These are phyloP conservation scores for Myotis findleyi DNA, from an alignment of 2,797 vertebrate species.

Conservation along the genomic window DNA sequence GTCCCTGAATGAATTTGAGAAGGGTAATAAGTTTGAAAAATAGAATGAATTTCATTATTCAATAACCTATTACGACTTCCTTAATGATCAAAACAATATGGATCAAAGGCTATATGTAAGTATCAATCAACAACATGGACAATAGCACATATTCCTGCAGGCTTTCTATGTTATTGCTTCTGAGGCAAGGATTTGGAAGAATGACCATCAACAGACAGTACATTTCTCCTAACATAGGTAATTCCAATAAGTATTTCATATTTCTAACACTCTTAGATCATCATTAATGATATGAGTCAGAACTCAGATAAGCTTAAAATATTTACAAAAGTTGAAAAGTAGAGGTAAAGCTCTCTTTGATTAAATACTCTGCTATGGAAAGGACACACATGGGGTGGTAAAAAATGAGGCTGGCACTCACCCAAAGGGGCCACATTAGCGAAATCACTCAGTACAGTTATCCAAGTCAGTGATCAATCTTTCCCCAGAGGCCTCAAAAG, in stretches of 20 bases:
- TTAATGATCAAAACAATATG: slow-evolving; percentile 42
- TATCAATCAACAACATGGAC: not conserved
- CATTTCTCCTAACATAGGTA: slow-evolving; percentile 44
- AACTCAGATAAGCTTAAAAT: slow-evolving; percentile 32
- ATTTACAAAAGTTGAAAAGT: slow-evolving; percentile 19
- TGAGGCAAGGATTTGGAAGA: slow-evolving; percentile 69
- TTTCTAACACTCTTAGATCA: slow-evolving; percentile 1
- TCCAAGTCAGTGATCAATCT: not conserved
- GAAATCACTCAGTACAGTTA: not conserved
- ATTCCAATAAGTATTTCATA: slow-evolving; percentile 9
- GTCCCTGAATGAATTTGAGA: not conserved
- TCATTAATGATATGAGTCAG: not conserved
- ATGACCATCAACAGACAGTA: slow-evolving; percentile 82
- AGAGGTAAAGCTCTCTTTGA: slow-evolving; percentile 9
- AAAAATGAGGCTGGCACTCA: not conserved
- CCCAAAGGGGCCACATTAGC: not conserved
- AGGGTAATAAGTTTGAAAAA: slow-evolving; percentile 52
- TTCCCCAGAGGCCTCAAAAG: not conserved
- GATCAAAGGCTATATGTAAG: not conserved
- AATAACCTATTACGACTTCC: slow-evolving; percentile 34
- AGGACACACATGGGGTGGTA: not conserved
- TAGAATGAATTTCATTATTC: slow-evolving; percentile 21
- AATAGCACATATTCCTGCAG: slow-evolving; percentile 69
- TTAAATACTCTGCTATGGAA: not conserved
- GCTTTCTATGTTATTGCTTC: slow-evolving; percentile 73